These are phyloP conservation scores for Listronotus bonariensis DNA, from an alignment of 1,140 invertebrate genomes.

Conservation along the genomic window DNA sequence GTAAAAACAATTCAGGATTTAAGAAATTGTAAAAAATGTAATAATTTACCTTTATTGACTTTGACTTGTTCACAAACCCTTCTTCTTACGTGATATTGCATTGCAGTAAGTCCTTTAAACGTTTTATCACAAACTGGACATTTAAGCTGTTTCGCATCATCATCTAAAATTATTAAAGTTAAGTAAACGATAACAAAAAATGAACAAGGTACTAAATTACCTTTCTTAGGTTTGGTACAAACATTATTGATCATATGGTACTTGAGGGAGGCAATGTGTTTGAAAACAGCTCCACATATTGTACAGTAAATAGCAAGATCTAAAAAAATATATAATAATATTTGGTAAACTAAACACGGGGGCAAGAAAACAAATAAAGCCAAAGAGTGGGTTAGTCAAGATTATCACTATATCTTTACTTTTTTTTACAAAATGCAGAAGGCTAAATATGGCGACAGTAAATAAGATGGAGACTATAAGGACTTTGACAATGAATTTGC, in stretches of 20 bases:
- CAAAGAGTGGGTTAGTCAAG: no score
- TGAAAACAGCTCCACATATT: constrained; percentile 30
- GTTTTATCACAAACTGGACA: constrained; percentile 22
- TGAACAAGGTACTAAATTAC: constrained; percentile 4
- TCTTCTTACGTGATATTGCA: constrained; percentile 30
- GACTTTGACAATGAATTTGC: no score
- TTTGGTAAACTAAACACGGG: no score
- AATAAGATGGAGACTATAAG: no score
- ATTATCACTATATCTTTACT: background rate
- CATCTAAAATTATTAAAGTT: background rate
- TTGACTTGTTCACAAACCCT: constrained; percentile 30
- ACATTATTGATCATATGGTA: constrained; percentile 32
- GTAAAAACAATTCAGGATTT: background rate
- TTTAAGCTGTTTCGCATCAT: constrained; percentile 20
- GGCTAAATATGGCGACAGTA: background rate
- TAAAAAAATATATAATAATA: constrained; percentile 6
- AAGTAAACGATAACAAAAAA: background rate
- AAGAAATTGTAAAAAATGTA: no score
- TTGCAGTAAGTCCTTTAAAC: constrained; percentile 29
- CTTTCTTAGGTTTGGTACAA: constrained; percentile 29
- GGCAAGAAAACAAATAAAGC: no score
- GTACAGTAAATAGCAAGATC: constrained; percentile 16
- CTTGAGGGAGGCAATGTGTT: constrained; percentile 23
- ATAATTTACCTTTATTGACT: constrained; percentile 9
- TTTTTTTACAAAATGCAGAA: background rate